phyloP scores from a whole-genome alignment of 2,888 invertebrate genomes.

The Melinaea menophilus region DNA sequence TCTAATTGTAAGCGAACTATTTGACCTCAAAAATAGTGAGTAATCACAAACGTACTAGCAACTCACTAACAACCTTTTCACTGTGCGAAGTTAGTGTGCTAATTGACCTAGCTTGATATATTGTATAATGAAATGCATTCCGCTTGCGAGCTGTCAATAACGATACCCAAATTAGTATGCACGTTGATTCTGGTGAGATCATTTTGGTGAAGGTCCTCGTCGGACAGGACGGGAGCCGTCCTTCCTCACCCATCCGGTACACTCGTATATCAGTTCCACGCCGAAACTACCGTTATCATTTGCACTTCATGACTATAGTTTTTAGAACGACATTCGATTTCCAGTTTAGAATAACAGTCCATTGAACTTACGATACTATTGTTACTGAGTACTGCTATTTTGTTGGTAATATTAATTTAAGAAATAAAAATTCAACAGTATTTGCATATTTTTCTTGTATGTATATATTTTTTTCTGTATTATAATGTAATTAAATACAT shows the following conservation, averaged over 20 bases:
- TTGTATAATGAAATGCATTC: no score
- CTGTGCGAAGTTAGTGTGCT: no score
- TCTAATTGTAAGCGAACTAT: no score
- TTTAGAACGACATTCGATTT: slow-evolving; percentile 31
- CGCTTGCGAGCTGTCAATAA: slow-evolving; percentile 19
- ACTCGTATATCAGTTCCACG: slow-evolving; percentile 36
- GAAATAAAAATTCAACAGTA: not conserved
- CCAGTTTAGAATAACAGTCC: slow-evolving; percentile 32
- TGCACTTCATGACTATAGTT: slow-evolving; percentile 48
- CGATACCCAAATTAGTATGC: slow-evolving; percentile 35
- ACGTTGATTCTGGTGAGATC: slow-evolving; percentile 47
- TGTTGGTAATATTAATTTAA: not conserved
- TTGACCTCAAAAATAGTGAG: no score
- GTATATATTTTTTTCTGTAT: no score
- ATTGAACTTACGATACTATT: slow-evolving; percentile 28
- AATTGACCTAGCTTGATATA: no score
- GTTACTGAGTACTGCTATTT: slow-evolving; percentile 9
- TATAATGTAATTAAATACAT: no score
- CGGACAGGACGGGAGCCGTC: slow-evolving; percentile 42
- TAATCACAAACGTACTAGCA: no score
- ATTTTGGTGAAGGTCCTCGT: slow-evolving; percentile 50
- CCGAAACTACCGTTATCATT: slow-evolving; percentile 57
- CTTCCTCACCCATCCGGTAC: slow-evolving; percentile 47
- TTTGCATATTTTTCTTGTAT: not conserved
- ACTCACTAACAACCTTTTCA: no score